phyloP scores from a whole-genome alignment of 2,888 invertebrate genomes.

The Trissolcus brochymenae region DNA sequence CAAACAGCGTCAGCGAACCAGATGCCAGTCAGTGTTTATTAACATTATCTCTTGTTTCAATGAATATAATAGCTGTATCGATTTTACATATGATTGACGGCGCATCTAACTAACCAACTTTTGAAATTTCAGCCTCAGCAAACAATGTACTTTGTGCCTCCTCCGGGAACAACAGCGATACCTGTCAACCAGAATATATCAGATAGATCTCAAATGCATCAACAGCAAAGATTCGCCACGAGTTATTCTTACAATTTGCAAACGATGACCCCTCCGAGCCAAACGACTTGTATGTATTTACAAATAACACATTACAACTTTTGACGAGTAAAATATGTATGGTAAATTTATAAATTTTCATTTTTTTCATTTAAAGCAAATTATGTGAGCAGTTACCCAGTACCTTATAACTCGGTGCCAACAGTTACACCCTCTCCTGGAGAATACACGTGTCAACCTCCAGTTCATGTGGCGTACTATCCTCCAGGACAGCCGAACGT shows the following conservation, averaged over 20 bases:
- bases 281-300: conserved; percentile 66
- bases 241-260: conserved; percentile 72
- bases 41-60: conserved; percentile 1
- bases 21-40: conserved; percentile 65
- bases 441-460: conserved; percentile 71
- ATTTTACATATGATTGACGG: background rate
- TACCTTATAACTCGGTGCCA: conserved; percentile 71
- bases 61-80: background rate
- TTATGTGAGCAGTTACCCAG: conserved; percentile 71
- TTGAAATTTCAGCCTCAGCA: conserved; percentile 67
- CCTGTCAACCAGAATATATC: conserved; percentile 67
- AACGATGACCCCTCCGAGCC: conserved; percentile 71
- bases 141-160: conserved; percentile 73
- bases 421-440: conserved; percentile 68
- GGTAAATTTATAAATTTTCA: background rate
- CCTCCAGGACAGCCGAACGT: conserved; percentile 70
- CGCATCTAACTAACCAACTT: background rate
- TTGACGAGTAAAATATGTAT: background rate
- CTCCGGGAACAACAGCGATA: conserved; percentile 67
- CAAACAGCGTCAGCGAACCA: conserved; percentile 71
- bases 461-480: conserved; percentile 73
- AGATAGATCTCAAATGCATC: conserved; percentile 67
- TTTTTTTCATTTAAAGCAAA: conserved; percentile 63
- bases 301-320: conserved; percentile 6
- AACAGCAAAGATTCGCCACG: conserved; percentile 69